Percentiles rank a stretch among this genome's conserved stretches.
Evolutionary conservation across 2,113 vertebrate genomes (phyloP).

Genomic region (Prionailurus bengalensis): DNA sequence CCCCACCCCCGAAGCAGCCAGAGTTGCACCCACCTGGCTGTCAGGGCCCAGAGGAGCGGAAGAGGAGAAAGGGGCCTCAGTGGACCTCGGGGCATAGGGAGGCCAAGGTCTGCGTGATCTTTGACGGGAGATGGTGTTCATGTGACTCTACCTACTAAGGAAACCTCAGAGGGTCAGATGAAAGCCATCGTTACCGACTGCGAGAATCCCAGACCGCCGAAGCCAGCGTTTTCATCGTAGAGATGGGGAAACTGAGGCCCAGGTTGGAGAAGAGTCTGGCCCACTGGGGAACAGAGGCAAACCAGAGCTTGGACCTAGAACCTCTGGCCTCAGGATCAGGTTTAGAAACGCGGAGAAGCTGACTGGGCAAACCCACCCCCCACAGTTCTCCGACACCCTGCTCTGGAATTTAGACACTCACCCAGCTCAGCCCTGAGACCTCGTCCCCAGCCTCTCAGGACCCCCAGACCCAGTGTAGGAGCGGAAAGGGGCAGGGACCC

Average conservation of each 20-base stretch:
- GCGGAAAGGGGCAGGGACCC: neutral
- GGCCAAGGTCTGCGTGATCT: neutral
- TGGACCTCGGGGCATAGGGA: neutral
- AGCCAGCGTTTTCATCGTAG: neutral
- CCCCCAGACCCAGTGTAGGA: neutral
- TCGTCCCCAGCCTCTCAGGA: neutral
- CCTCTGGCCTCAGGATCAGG: neutral
- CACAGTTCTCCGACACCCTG: neutral
- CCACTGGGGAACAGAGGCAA: rapidly evolving
- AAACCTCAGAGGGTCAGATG: neutral
- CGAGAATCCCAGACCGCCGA: no score
- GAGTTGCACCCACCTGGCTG: neutral
- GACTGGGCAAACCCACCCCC: neutral
- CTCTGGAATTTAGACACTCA: no score
- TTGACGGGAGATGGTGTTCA: neutral
- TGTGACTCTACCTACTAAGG: neutral
- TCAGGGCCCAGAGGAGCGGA: neutral
- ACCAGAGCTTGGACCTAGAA: neutral
- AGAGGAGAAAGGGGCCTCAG: neutral
- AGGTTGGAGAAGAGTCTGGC: no score
- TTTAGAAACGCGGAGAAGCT: neutral
- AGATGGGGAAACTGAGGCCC: neutral
- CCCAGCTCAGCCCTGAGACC: neutral
- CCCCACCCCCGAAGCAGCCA: neutral
- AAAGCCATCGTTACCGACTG: no score